Percentiles rank a stretch among this genome's conserved stretches.
phyloP scores from a whole-genome alignment of 53 echinoderm and acorn worm genomes.

The Glandiceps talaboti region DNA sequence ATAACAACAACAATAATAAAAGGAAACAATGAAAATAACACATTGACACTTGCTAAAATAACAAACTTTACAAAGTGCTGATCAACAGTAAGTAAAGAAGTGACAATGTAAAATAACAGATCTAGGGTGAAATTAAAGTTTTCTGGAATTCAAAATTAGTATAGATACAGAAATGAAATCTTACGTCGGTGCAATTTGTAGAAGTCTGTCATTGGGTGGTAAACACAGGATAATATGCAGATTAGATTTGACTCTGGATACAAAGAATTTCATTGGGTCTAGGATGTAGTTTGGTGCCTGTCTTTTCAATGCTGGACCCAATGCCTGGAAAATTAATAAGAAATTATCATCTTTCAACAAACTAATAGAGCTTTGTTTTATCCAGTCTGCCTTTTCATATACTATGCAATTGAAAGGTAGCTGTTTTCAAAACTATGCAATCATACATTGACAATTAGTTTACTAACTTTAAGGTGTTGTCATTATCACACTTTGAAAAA shows the following conservation, averaged over 20 bases:
- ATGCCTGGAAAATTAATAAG: constrained; percentile 34
- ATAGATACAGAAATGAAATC: not conserved
- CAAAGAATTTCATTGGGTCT: constrained; percentile 96
- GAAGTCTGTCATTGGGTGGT: constrained; percentile 64
- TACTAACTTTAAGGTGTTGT: no score
- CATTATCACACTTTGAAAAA: no score
- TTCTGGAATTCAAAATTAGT: not conserved
- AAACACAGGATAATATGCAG: constrained; percentile 91
- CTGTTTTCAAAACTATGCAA: no score
- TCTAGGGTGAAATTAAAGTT: not conserved
- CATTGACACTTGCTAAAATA: no score
- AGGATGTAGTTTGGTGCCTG: constrained; percentile 58
- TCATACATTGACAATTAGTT: no score
- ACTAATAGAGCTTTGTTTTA: no score
- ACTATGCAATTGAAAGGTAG: no score
- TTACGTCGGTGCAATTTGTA: constrained; percentile 75
- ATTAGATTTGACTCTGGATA: constrained; percentile 94
- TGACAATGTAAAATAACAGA: not conserved
- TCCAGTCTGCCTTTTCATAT: no score
- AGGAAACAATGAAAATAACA: no score
- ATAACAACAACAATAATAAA: no score
- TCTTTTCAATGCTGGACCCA: constrained; percentile 92
- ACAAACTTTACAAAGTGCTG: no score
- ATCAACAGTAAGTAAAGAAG: not conserved
- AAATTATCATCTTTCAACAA: no score